Evolutionary conservation across 2,888 invertebrate genomes (phyloP).

Genomic region (Tetanocera ferruginea): DNA sequence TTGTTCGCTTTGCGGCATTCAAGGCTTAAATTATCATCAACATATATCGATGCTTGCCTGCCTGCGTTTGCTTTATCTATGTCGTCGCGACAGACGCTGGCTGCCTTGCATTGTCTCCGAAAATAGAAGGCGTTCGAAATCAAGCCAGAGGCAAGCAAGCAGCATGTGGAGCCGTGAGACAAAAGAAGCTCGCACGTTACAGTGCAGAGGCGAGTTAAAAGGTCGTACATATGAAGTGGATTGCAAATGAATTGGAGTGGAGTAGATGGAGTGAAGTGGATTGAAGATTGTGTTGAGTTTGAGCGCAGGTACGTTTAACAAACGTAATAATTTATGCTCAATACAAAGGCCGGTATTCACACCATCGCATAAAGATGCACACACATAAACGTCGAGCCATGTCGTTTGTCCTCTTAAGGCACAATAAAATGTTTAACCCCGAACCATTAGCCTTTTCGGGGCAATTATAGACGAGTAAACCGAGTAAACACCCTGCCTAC

Average conservation of each 20-base stretch:
- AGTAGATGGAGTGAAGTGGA: not conserved
- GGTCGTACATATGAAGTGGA: not conserved
- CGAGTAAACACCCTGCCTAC: not conserved
- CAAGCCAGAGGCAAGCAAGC: not conserved
- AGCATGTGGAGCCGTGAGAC: conserved; percentile 3
- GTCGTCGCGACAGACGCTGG: conserved; percentile 26
- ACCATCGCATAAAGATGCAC: not conserved
- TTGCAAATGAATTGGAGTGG: not conserved
- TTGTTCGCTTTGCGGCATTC: not conserved
- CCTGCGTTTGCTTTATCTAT: conserved; percentile 22
- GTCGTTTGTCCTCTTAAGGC: not conserved
- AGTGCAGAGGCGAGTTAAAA: not conserved
- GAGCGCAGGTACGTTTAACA: not conserved
- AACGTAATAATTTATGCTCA: conserved; percentile 28
- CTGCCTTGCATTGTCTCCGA: not conserved
- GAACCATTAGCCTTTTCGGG: conserved; percentile 6
- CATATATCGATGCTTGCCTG: conserved; percentile 21
- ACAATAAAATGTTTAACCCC: conserved; percentile 31
- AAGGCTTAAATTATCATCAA: conserved; percentile 2
- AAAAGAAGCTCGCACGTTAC: not conserved
- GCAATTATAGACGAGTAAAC: conserved; percentile 27
- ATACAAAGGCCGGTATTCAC: not conserved
- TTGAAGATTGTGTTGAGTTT: not conserved
- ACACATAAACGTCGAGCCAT: not conserved
- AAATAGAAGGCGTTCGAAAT: conserved; percentile 20